Conservation (phyloP, 2,797 vertebrate species). For the Lithobates sylvaticus region DNA sequence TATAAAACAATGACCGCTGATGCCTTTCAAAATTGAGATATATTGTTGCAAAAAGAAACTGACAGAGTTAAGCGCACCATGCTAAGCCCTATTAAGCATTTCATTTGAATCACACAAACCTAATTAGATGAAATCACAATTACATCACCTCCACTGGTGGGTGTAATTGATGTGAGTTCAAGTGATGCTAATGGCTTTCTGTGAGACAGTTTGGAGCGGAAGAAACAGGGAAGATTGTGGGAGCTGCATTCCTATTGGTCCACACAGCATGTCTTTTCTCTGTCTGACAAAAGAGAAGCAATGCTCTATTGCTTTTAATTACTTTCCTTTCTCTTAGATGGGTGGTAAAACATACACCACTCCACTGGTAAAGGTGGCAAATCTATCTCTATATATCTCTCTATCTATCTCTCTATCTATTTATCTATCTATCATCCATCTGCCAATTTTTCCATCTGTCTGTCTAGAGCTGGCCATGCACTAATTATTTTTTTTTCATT, state of each 20-base stretch:
- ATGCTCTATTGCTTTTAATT: background rate
- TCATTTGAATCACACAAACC: constrained; percentile 63
- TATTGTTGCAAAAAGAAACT: constrained; percentile 65
- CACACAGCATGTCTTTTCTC: background rate
- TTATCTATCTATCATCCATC: no score
- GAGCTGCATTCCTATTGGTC: background rate
- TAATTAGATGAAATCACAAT: constrained; percentile 70
- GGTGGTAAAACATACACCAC: background rate
- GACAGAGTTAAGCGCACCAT: constrained; percentile 65
- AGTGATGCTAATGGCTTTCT: constrained; percentile 67
- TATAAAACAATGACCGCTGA: constrained; percentile 39
- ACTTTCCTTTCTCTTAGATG: background rate
- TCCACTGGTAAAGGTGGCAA: background rate
- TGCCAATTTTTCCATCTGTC: no score
- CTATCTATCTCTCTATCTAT: no score
- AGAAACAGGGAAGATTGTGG: constrained; percentile 16
- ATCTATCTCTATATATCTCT: background rate
- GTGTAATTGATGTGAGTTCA: constrained; percentile 70
- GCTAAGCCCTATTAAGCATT: constrained; percentile 67
- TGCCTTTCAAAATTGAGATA: constrained; percentile 61
- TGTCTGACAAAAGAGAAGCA: background rate
- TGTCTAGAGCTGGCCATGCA: no score
- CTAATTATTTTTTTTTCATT: no score
- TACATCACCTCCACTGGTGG: constrained; percentile 68
- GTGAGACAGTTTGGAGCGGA: constrained; percentile 61